Base-by-base conservation (phyloP, 2,113 vertebrate species). In the Sisor rabdophorus region DNA sequence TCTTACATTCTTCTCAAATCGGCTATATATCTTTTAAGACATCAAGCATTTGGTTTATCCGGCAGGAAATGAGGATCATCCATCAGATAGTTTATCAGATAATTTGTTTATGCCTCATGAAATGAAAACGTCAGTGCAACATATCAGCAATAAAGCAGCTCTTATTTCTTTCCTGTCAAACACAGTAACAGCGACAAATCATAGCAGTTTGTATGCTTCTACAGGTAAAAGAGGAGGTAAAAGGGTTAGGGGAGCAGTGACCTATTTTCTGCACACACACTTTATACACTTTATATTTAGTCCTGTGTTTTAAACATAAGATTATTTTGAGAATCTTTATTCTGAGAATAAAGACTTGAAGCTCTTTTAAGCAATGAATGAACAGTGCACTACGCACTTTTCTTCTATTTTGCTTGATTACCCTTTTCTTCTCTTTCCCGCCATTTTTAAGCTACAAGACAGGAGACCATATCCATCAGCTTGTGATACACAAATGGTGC, bases 381-480 rank as follows among this genome's bases (percentile, higher is more conserved):
- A 68, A 68, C 8, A 50, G 9, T 19, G 44, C n/a, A 68, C 65
- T 24, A 36, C 30, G 36, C 60, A 56, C 26, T 24, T 50, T 30
- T 47, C 26, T 48, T 19, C 13, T 61, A 68, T 22, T 32, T 32
- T 15, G 4, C 55, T 47, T 28, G 0, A 15, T 64, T 56, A 17
- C 55, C 30, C 22, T 17, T 63, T 63, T 32, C 71, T 30, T 63
- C 67, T 47, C 44, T 22, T 48, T 12, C 16, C 53, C 4, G 28
- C 64, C 63, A 48, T 75, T 56, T 74, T 54, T 73, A 82, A 77
- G 81, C 48, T 63, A 73, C 28, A 75, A 58, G 20, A 44, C 60
- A 75, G 56, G 63, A 79, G 56, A 79, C 28, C 48, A 71, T 11
- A 71, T 71, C 58, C 59, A 71, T 74, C 40, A 67, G 67, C 78